Evolutionary conservation across 1,140 invertebrate species (phyloP).

Genomic region (Nylanderia fulva): DNA sequence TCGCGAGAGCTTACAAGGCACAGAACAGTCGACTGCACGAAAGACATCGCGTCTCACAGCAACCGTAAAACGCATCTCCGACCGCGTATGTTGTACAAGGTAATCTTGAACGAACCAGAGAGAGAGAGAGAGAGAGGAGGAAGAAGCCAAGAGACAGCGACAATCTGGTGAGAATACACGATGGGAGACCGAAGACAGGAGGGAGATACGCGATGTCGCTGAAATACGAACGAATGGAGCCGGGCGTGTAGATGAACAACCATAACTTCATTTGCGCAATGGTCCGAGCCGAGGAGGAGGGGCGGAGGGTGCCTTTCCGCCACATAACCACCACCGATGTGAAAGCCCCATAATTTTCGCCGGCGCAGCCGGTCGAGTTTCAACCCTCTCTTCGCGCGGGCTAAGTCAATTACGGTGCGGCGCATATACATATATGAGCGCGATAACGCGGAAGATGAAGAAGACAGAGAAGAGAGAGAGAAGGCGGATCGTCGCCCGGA

Average conservation of each 20-base stretch:
- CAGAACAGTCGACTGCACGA: slow-evolving; percentile 7
- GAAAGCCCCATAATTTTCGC: slow-evolving; percentile 67
- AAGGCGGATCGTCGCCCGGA: not conserved
- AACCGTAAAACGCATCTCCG: slow-evolving; percentile 19
- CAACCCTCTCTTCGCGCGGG: slow-evolving; percentile 4
- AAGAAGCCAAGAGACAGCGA: not conserved
- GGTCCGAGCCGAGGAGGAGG: not conserved
- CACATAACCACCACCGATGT: slow-evolving; percentile 50
- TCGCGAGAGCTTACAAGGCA: not conserved
- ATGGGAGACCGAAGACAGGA: not conserved
- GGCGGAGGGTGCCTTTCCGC: slow-evolving; percentile 15
- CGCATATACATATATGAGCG: slow-evolving; percentile 43
- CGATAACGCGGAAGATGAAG: slow-evolving; percentile 44
- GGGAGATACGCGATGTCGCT: not conserved
- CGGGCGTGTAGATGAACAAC: slow-evolving; percentile 32
- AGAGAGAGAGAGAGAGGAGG: no score
- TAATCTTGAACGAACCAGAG: not conserved
- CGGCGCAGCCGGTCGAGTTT: slow-evolving; percentile 31
- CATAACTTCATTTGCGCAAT: slow-evolving; percentile 64
- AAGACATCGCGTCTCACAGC: slow-evolving; percentile 5
- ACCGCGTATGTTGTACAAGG: not conserved
- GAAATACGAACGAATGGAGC: slow-evolving; percentile 47
- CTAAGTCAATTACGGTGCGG: slow-evolving; percentile 58
- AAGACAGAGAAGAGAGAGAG: slow-evolving; percentile 18
- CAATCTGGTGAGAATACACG: not conserved